Conservation (phyloP, 2,888 invertebrate genomes). For the Julus scandinavius region DNA sequence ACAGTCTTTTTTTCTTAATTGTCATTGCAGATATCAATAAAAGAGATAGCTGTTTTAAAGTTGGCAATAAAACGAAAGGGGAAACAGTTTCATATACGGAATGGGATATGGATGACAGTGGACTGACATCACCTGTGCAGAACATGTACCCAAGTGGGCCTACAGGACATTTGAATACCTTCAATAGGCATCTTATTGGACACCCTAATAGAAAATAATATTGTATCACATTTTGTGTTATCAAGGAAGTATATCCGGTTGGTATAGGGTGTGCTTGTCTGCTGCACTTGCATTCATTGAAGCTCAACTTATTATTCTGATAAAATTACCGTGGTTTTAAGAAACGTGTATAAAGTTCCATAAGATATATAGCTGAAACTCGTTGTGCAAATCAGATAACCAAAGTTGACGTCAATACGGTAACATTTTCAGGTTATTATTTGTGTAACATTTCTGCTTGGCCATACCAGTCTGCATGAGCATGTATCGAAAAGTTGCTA, state of each 20-base stretch:
- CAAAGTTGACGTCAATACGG: no score
- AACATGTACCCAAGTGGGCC: not conserved
- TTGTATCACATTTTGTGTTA: not conserved
- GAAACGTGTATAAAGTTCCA: not conserved
- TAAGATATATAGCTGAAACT: not conserved
- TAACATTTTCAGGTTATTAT: not conserved
- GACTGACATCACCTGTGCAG: not conserved
- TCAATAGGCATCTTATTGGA: slow-evolving; percentile 17
- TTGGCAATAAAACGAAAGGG: not conserved
- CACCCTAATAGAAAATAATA: not conserved
- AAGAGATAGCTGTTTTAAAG: not conserved
- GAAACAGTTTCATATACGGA: not conserved
- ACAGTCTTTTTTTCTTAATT: not conserved
- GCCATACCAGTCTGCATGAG: not conserved
- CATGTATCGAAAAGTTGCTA: not conserved
- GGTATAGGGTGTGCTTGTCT: not conserved
- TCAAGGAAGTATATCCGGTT: no score
- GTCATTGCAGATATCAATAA: not conserved
- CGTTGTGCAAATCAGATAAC: no score
- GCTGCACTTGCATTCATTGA: not conserved
- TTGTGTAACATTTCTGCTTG: not conserved
- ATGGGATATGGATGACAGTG: not conserved
- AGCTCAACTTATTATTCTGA: not conserved
- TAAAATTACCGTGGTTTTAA: no score
- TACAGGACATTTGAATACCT: slow-evolving; percentile 4